These are phyloP conservation scores for Pemphigus obesinymphae DNA, from an alignment of 1,140 invertebrate genomes.

Conservation along the genomic window DNA sequence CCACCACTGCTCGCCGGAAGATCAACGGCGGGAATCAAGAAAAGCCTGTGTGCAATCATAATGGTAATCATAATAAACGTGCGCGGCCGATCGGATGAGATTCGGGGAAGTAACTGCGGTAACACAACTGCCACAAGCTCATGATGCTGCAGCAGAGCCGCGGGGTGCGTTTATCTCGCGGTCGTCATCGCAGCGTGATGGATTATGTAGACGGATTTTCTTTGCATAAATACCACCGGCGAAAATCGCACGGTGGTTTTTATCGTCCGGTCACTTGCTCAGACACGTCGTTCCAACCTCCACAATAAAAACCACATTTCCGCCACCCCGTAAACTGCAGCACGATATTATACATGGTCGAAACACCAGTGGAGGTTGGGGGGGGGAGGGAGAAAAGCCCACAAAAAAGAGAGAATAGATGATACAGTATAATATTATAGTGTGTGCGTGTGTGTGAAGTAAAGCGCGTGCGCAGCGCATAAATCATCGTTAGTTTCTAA, in stretches of 20 bases:
- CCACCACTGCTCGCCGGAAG: neutral
- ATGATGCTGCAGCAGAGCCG: neutral
- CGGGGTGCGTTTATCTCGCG: neutral
- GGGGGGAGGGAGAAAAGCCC: neutral
- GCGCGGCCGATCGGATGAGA: neutral
- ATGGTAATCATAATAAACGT: neutral
- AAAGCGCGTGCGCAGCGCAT: neutral
- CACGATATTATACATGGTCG: neutral
- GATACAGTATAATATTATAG: too few species aligned
- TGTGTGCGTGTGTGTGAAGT: neutral
- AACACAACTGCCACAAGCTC: neutral
- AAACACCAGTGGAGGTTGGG: too few species aligned
- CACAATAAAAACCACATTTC: neutral
- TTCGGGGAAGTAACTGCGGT: neutral
- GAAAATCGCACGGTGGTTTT: neutral
- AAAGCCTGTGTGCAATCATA: neutral
- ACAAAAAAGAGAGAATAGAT: neutral
- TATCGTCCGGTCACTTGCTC: conserved; percentile 1
- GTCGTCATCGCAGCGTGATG: conserved; percentile 19
- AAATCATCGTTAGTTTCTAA: conserved; percentile 36
- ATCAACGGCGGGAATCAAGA: neutral
- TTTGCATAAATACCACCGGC: neutral
- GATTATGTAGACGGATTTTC: conserved; percentile 14
- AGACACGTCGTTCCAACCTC: neutral
- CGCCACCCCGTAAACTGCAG: neutral